Percentiles rank a stretch among this genome's conserved stretches.
Evolutionary conservation across 1,140 invertebrate genomes (phyloP).

Genomic region (Araneus ventricosus): DNA sequence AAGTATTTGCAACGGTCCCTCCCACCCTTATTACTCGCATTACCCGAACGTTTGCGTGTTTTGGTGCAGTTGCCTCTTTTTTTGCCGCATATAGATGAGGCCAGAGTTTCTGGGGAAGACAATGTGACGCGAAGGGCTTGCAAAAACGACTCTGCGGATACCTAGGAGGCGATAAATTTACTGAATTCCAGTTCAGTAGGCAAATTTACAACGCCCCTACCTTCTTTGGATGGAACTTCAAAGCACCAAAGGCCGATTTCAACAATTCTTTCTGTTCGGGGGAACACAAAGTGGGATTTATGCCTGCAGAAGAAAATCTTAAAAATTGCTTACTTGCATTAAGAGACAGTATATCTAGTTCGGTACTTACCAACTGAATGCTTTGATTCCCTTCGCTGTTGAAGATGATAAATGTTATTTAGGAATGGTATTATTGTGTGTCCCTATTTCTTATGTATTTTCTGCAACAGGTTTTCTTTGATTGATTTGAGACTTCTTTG

Average conservation of each 20-base stretch:
- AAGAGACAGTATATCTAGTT: too few species aligned
- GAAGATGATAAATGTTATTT: too few species aligned
- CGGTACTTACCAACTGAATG: too few species aligned
- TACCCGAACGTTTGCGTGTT: slow-evolving; percentile 34
- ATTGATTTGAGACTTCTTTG: too few species aligned
- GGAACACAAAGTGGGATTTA: neutral
- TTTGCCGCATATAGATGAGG: slow-evolving; percentile 48
- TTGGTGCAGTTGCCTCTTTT: neutral
- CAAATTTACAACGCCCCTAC: slow-evolving; percentile 44
- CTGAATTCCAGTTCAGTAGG: slow-evolving; percentile 37
- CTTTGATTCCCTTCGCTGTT: too few species aligned
- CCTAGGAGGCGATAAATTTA: neutral
- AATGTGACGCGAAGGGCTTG: slow-evolving; percentile 23
- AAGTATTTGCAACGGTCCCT: neutral
- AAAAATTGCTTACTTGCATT: neutral
- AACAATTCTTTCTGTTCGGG: neutral
- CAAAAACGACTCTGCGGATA: neutral
- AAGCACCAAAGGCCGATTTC: neutral
- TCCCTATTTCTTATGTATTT: too few species aligned
- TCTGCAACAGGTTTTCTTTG: too few species aligned
- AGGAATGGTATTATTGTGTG: too few species aligned
- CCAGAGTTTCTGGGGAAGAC: slow-evolving; percentile 26
- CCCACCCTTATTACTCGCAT: neutral
- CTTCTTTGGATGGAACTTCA: neutral
- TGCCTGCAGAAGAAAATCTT: neutral